These are phyloP conservation scores for Rhimphoctona megacephalus DNA, from an alignment of 2,888 invertebrate species.

Conservation along the genomic window DNA sequence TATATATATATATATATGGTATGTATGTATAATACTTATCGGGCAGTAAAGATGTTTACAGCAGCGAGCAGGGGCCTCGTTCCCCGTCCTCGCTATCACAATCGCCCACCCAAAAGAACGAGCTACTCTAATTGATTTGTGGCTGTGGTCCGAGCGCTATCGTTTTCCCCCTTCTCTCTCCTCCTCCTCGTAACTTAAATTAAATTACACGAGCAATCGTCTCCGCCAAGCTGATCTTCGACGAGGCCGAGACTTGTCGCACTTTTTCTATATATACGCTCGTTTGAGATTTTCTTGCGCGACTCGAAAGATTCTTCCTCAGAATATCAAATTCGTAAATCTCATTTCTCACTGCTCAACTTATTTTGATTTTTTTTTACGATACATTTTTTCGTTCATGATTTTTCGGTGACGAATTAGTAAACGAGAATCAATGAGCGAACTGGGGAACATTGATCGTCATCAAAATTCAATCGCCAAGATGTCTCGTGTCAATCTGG, in stretches of 20 bases:
- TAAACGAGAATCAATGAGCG: background rate
- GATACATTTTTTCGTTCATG: background rate
- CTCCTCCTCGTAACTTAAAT: constrained; percentile 80
- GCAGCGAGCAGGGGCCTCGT: constrained; percentile 76
- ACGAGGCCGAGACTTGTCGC: constrained; percentile 17
- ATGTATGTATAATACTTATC: constrained; percentile 76
- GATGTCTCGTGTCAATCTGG: constrained; percentile 56
- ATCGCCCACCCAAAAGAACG: constrained; percentile 77
- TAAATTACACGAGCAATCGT: constrained; percentile 81
- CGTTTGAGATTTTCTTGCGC: constrained; percentile 41
- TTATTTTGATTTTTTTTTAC: background rate
- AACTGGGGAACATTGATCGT: background rate
- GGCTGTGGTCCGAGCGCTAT: constrained; percentile 81
- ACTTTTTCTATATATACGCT: constrained; percentile 17
- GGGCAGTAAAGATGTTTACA: constrained; percentile 84
- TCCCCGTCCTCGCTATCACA: constrained; percentile 80
- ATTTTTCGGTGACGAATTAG: background rate
- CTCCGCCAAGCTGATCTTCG: constrained; percentile 69
- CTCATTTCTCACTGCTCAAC: background rate
- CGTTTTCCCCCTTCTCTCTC: constrained; percentile 64
- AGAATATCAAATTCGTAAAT: background rate
- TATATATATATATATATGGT: constrained; percentile 83
- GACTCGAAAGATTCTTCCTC: background rate
- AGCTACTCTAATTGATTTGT: constrained; percentile 83
- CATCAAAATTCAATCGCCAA: background rate